Conservation (phyloP, 2,797 vertebrate species). For the Strix occidentalis region DNA sequence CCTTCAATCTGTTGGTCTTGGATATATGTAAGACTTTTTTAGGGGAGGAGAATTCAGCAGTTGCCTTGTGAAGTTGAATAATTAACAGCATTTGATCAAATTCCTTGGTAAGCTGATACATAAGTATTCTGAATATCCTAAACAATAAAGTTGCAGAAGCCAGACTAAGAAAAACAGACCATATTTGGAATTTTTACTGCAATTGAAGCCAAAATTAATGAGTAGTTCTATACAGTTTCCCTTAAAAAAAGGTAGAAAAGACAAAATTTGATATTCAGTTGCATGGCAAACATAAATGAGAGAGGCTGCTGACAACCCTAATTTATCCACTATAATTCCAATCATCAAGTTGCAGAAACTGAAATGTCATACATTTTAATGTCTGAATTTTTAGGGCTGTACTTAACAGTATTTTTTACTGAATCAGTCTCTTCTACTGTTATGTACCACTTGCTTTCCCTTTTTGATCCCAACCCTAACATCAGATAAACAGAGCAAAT, state of each 20-base stretch:
- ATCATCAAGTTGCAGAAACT: not conserved
- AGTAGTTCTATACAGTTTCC: not conserved
- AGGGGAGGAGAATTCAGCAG: not conserved
- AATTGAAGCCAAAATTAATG: not conserved
- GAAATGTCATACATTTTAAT: not conserved
- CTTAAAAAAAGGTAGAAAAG: not conserved
- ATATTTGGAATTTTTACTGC: not conserved
- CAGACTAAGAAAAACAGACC: not conserved
- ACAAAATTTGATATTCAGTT: not conserved
- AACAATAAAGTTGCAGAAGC: not conserved
- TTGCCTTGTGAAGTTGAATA: not conserved
- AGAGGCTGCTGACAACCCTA: not conserved
- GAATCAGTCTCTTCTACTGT: not conserved
- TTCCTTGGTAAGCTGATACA: not conserved
- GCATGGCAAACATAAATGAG: not conserved
- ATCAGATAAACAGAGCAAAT: conserved; percentile 16
- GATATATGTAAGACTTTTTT: not conserved
- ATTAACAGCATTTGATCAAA: not conserved
- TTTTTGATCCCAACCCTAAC: not conserved
- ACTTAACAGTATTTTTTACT: not conserved
- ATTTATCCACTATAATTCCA: not conserved
- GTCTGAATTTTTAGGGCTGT: not conserved
- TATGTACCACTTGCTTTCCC: not conserved
- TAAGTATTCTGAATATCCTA: not conserved
- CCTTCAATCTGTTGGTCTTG: not conserved